Evolutionary conservation across 2,888 invertebrate genomes (phyloP), one percentile per base, ranked within the genome.

Genomic region (Aethes cnicana): DNA sequence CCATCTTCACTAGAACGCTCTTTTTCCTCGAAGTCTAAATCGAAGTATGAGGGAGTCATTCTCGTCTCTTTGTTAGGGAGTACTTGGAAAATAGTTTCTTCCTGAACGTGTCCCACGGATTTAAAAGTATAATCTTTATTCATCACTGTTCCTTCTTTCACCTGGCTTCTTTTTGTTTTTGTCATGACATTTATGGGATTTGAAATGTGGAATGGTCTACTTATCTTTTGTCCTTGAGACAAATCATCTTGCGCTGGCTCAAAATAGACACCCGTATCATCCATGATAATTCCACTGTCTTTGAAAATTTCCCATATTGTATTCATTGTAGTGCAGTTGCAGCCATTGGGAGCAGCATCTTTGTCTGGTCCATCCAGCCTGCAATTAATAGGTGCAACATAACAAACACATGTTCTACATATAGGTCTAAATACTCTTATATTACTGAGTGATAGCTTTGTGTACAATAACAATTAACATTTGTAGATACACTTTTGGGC

Each of bases 191-290:
- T 50, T 17, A 30, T 23, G 1, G 50, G 50, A 23, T 50, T 50
- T 17, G 43, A 50, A 37, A 50, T 50, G 11, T 37, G 9, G 23
- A 50, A 50, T 2, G 37, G 43, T 23, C 23, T 21, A 3, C 16
- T 30, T 18, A 23, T 11, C 12, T 44, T 30, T 9, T 43, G 12
- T 7, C 16, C 18, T 43, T 36, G 42, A 1, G 18, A 36, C 9
- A 26, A 9, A 11, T 12, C 17, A 3, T 9, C 11, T 17, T 50
- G 30, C 7, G 50, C 43, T 9, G 43, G 50, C 9, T 44, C 43
- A 14, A 50, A 50, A 18, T 50, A 50, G 21, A 50, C 36, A 2
- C 43, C 50, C 2, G 50, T 43, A 16, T 50, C 43, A 17, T 50
- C 36, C 4, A 44, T 26, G n/a, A 28, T 16, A 3, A 20, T 17